Conservation (phyloP, 2,888 invertebrate species). For the Ectemnius continuus region DNA sequence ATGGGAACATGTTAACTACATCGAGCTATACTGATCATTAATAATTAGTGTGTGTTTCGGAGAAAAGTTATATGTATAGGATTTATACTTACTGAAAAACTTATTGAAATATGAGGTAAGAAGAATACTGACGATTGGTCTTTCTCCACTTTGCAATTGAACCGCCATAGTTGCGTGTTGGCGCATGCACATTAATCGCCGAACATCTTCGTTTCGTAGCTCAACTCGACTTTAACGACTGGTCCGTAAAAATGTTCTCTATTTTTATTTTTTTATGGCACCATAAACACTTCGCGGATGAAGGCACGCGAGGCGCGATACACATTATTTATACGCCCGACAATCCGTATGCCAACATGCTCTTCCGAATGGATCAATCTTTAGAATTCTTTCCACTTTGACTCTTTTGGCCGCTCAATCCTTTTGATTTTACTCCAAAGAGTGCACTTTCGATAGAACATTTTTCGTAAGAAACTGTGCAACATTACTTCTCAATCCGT, state of each 20-base stretch:
- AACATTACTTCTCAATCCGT: too few relatives aligned
- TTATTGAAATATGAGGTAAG: too few relatives aligned
- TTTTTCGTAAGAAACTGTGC: too few relatives aligned
- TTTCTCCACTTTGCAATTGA: constrained; percentile 16
- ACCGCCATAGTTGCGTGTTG: constrained; percentile 40
- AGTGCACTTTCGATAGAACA: too few relatives aligned
- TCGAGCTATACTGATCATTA: too few relatives aligned
- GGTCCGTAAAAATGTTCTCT: constrained; percentile 73
- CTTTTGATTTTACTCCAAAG: not conserved
- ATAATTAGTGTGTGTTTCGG: too few relatives aligned
- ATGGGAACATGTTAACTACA: too few relatives aligned
- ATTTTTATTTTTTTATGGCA: constrained; percentile 72
- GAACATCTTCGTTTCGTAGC: constrained; percentile 66
- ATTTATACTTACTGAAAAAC: too few relatives aligned
- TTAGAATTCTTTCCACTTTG: not conserved
- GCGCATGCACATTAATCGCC: constrained; percentile 69
- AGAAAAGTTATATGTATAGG: too few relatives aligned
- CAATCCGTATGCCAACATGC: constrained; percentile 15
- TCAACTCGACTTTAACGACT: constrained; percentile 73
- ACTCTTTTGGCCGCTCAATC: not conserved
- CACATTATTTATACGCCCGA: constrained; percentile 40
- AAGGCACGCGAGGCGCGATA: constrained; percentile 38
- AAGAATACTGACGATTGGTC: not conserved
- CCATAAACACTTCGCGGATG: constrained; percentile 64
- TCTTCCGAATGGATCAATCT: constrained; percentile 13